Evolutionary conservation across 2,797 vertebrate species (phyloP), one percentile per base, ranked within the genome.

Genomic region (Sphenodon punctatus): DNA sequence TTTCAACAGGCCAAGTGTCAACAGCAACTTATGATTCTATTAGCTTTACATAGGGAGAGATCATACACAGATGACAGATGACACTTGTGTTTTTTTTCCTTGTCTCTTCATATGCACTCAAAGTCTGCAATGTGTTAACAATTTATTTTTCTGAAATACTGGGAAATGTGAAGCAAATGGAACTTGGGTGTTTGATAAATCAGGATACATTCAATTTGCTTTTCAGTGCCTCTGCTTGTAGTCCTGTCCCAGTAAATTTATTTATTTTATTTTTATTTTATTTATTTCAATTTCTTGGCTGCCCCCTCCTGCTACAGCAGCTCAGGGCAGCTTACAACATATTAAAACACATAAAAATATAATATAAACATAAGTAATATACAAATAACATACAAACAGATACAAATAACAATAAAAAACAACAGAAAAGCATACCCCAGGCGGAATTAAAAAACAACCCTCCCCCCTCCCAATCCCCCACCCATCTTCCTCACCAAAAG

Each of bases 21-120:
- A 46, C 30, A 88, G 82, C 61, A 89, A 89, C 51, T 87, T 75
- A 27, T 87, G 66, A 74, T 79, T 87, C 80, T 78, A 48, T 90
- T 86, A 78, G 53, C 67, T 82, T 85, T 82, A 78, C 3, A 3
- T 9, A 46, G 67, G 51, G 70, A 87, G 61, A 75, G 83, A 59
- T 70, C 45, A 72, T 64, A 78, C 20, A 4, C 38, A 36, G 68
- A 67, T 73, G 58, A 78, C 41, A 86, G 69, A 78, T 30, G 11
- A 30, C 74, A 75, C 6, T 36, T 67, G 65, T 51, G 61, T 42
- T 5, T 59, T 68, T 73, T 67, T 16, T 38, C 43, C 74, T 72
- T 38, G 15, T 30, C 39, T 64, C 56, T 79, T n/a, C 32, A 9
- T 2, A 4, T 14, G 4, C 36, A 43, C 48, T 61, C 7, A 27